These are phyloP conservation scores for Tenthredo livida DNA, from an alignment of 2,888 invertebrate species.

Conservation along the genomic window DNA sequence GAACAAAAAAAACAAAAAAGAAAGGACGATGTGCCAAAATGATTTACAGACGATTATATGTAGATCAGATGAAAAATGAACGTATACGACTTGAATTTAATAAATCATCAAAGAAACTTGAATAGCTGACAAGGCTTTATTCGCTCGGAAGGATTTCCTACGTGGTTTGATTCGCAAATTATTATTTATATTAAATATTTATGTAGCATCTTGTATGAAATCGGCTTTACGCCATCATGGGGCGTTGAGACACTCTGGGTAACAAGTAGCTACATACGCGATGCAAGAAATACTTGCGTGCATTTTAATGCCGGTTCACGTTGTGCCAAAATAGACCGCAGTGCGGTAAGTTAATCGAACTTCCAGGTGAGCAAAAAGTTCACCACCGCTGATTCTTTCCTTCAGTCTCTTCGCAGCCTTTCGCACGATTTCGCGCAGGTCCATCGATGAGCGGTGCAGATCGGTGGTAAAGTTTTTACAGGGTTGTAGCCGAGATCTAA, in stretches of 20 bases:
- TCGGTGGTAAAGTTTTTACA: no score
- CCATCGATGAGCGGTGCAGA: background rate
- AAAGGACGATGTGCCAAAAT: background rate
- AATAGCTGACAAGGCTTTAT: background rate
- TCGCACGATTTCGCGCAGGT: background rate
- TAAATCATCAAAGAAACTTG: slow-evolving; percentile 4
- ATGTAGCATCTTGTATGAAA: slow-evolving; percentile 35
- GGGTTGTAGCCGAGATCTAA: no score
- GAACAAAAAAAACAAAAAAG: background rate
- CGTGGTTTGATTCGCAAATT: slow-evolving; percentile 26
- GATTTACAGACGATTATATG: background rate
- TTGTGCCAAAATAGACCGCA: slow-evolving; percentile 42
- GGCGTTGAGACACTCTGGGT: slow-evolving; percentile 33
- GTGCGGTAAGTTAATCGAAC: slow-evolving; percentile 36
- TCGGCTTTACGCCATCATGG: slow-evolving; percentile 36
- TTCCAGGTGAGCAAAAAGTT: background rate
- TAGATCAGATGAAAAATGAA: background rate
- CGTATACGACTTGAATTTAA: slow-evolving; percentile 1
- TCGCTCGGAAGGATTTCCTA: background rate
- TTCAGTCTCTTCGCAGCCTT: background rate
- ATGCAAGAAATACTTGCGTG: slow-evolving; percentile 47
- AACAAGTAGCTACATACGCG: slow-evolving; percentile 26
- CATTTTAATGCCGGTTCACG: slow-evolving; percentile 38
- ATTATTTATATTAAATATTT: slow-evolving; percentile 19
- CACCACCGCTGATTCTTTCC: background rate